Base-by-base conservation (phyloP, 1,140 invertebrate species). In the Maconellicoccus hirsutus region DNA sequence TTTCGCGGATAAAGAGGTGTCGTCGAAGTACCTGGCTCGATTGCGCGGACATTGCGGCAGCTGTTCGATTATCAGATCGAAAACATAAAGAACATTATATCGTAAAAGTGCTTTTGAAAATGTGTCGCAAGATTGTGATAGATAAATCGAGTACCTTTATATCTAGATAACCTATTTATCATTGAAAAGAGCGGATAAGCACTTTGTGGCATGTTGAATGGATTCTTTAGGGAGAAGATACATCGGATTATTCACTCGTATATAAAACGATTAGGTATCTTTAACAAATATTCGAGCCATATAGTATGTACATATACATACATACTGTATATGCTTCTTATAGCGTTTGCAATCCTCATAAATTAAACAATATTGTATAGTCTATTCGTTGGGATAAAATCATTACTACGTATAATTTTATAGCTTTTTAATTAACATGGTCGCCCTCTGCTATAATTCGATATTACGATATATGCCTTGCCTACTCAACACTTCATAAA, bases 121-220 rank as follows among this genome's bases (percentile, higher is more conserved):
- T 52, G 42, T 52, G 42, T 52, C 42, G 42, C 42, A 52, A 52
- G 42, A 52, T 52, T 52, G 42, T 52, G 42, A 52, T 52, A 52
- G 42, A 52, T 52, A 52, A 52, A 52, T 19, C 42, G 42, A 52
- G 42, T 52, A 52, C 42, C 42, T 52, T 52, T 52, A 52, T 52
- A 52, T 52, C 42, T 52, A 52, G 42, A 52, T 52, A 52, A 52
- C 42, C 42, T 52, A 52, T 52, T 52, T 52, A 52, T 52, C 42
- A 19, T 52, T 52, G 42, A 4, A 52, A 52, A 52, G 42, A 52
- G 42, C 42, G 42, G 42, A 52, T 52, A 52, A 52, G 42, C 42
- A 52, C 42, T 52, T 52, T 52, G 42, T 52, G 42, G 42, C 6
- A 8, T 52, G 42, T 52, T 52, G 42, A 52, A 52, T 52, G n/a